Conservation (phyloP, 2,113 vertebrate genomes). For the Odobenus rosmarus region DNA sequence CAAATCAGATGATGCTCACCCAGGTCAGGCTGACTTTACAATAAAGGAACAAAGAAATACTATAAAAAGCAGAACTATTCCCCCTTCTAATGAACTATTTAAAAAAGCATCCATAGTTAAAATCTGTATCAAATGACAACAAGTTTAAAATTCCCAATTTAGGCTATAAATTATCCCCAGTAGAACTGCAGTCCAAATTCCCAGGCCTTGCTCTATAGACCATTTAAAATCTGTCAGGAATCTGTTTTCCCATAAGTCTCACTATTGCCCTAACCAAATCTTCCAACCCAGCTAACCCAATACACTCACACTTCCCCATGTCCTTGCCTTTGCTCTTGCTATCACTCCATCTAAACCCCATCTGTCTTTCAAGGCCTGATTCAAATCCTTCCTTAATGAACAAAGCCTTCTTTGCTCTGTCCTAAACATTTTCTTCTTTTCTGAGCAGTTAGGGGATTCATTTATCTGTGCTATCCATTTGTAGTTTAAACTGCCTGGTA, state of each 20-base stretch:
- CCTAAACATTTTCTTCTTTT: conserved; percentile 36
- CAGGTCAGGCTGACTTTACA: conserved; percentile 41
- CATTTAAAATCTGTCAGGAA: conserved; percentile 20
- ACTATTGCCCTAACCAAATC: neutral
- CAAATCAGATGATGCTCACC: neutral
- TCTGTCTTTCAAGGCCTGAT: neutral
- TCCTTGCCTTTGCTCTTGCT: neutral
- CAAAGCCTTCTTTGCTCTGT: conserved; percentile 46
- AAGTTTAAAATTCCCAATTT: conserved; percentile 39
- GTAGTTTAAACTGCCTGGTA: conserved; percentile 27
- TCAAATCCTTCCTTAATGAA: conserved; percentile 12
- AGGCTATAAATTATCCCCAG: neutral
- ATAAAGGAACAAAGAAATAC: conserved; percentile 58
- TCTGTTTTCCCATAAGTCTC: neutral
- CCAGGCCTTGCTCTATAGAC: neutral
- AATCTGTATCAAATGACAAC: conserved; percentile 29
- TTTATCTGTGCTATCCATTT: conserved; percentile 29
- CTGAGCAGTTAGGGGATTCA: neutral
- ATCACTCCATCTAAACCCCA: neutral
- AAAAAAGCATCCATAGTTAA: conserved; percentile 41
- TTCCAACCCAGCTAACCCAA: neutral
- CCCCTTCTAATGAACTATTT: neutral
- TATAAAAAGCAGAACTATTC: neutral
- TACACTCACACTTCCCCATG: neutral
- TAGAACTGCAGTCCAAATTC: neutral